Conservation (phyloP, 2,113 vertebrate genomes). For the Uria aalge region DNA sequence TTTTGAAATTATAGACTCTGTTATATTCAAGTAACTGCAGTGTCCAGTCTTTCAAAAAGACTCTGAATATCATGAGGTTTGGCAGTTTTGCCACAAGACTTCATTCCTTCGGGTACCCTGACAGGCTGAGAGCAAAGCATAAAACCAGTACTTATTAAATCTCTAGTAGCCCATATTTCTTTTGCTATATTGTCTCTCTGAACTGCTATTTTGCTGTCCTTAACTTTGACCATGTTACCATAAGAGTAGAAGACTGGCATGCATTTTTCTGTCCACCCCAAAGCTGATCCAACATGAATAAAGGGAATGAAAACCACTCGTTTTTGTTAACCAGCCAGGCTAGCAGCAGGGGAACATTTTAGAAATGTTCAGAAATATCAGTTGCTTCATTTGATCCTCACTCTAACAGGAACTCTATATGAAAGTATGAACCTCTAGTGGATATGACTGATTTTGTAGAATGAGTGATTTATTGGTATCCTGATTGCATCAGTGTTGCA, state of each 20-base stretch:
- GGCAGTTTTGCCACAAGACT: neutral
- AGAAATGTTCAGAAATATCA: neutral
- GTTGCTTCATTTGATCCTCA: neutral
- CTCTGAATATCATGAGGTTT: neutral
- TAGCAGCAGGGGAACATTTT: neutral
- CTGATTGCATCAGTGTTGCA: neutral
- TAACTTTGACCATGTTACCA: neutral
- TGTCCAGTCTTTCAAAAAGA: neutral
- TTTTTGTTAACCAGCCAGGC: neutral
- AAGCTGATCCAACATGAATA: neutral
- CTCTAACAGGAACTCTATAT: neutral
- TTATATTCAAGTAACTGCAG: neutral
- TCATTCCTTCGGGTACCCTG: neutral
- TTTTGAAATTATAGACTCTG: slow-evolving; percentile 2
- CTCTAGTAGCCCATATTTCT: neutral
- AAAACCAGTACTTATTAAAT: slow-evolving; percentile 9
- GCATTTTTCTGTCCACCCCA: neutral
- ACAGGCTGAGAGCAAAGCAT: neutral
- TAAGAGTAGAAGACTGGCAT: neutral
- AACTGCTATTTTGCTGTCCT: neutral
- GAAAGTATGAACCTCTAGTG: neutral
- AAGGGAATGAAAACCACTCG: neutral
- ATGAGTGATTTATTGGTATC: neutral
- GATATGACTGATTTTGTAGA: neutral
- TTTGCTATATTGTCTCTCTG: neutral